phyloP scores from a whole-genome alignment of 2,888 invertebrate genomes.

The Ferrisia virgata region DNA sequence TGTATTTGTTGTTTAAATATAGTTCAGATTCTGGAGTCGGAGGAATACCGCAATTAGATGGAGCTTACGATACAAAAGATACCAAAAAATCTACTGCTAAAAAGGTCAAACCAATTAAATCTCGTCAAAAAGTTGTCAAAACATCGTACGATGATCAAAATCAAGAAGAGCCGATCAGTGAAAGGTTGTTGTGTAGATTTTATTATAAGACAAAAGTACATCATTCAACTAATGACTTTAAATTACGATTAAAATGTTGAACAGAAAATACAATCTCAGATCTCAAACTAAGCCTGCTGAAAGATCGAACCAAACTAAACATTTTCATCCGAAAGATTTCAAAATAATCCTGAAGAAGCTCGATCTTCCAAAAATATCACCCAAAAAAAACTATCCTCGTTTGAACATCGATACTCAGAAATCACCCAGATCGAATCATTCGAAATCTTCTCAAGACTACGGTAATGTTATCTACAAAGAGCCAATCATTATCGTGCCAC shows the following conservation, averaged over 20 bases:
- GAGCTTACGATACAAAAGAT: not conserved
- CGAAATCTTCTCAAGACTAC: not conserved
- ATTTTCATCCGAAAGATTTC: not conserved
- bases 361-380: not conserved
- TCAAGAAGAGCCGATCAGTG: not conserved
- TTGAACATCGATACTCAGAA: slow-evolving; percentile 29
- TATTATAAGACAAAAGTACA: too few species aligned
- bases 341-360: not conserved
- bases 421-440: slow-evolving; percentile 1
- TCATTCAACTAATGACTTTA: too few species aligned
- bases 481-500: not conserved
- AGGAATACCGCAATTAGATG: slow-evolving; percentile 16
- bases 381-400: not conserved
- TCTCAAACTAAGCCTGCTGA: not conserved
- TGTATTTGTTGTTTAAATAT: not conserved
- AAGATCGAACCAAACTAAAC: not conserved
- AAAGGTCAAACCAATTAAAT: not conserved
- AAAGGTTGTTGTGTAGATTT: not conserved
- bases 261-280: slow-evolving; percentile 28
- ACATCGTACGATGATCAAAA: not conserved
- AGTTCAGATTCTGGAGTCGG: not conserved
- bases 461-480: not conserved
- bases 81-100: not conserved
- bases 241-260: not conserved
- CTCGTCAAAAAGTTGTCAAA: not conserved